These are phyloP conservation scores for Rhinogobio ventralis DNA, from an alignment of 2,797 vertebrate genomes.

Conservation along the genomic window DNA sequence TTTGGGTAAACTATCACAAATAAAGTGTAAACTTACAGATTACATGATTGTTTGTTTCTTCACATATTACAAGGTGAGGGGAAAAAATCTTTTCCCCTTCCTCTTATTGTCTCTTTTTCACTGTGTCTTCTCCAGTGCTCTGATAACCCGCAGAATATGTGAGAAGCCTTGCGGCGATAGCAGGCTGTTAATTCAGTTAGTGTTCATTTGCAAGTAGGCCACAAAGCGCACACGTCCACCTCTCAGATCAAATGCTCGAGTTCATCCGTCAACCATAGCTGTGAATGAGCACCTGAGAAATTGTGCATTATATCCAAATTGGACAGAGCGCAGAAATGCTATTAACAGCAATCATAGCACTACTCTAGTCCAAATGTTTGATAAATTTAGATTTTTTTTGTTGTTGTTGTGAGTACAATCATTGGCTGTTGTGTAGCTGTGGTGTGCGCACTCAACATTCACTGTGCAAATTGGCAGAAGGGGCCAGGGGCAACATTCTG, in stretches of 20 bases:
- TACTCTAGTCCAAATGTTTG: constrained; percentile 12
- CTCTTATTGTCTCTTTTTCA: constrained; percentile 8
- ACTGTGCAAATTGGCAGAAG: constrained; percentile 52
- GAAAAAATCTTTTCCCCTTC: neutral
- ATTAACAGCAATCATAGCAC: constrained; percentile 1
- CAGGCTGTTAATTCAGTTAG: constrained; percentile 58
- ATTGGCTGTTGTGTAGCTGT: constrained; percentile 36
- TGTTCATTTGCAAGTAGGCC: constrained; percentile 50
- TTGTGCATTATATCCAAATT: constrained; percentile 30
- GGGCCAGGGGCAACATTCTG: constrained; percentile 58
- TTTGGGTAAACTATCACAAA: neutral
- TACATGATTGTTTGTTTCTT: neutral
- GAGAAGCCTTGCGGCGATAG: constrained; percentile 49
- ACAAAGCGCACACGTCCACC: constrained; percentile 36
- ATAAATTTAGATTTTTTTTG: neutral
- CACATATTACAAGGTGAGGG: neutral
- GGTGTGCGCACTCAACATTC: constrained; percentile 30
- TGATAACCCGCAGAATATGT: constrained; percentile 51
- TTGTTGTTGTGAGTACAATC: neutral
- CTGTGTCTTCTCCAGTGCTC: constrained; percentile 32
- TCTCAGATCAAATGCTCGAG: constrained; percentile 32
- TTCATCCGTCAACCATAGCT: constrained; percentile 13
- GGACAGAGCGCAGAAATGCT: neutral
- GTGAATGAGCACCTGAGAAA: constrained; percentile 13
- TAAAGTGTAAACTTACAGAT: neutral